Evolutionary conservation across 2,113 vertebrate genomes (phyloP), one percentile per base, ranked within the genome.

Genomic region (Orcinus orca): DNA sequence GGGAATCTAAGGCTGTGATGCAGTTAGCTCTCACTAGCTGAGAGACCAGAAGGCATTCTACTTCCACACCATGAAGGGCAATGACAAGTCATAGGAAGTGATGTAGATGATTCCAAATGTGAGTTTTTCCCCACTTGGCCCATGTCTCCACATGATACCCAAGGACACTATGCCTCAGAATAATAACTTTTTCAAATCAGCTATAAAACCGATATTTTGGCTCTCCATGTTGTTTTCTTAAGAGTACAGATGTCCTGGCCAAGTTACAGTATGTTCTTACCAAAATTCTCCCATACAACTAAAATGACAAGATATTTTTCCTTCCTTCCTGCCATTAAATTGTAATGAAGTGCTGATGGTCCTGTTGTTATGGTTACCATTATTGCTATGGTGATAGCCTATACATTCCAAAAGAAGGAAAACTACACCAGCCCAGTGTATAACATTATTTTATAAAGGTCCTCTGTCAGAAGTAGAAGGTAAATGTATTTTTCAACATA

Each of bases 251-350:
- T 97, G 70, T 90, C 67, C 95, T 87, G 67, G 91, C 92, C 96
- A 97, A 96, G 95, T 96, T 96, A 97, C 96, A 97, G 68, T 83
- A 29, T 87, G 93, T 97, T 97, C 97, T 95, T 83, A 97, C 81
- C 82, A 88, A 97, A 97, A 97, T 65, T 96, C 82, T 97, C 62
- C 36, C 1, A 3, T 92, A 86, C 55, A 92, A 93, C 95, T 97
- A 86, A 97, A 96, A 96, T 73, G 95, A 95, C 95, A 96, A 95
- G 95, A 93, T 90, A 96, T 92, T 95, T 96, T 96, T 33, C 79
- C 29, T 96, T 87, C 62, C 65, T 95, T 93, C 73, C 93, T 68
- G 73, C 89, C 79, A 86, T 95, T 94, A 97, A 96, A 79, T 53
- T 73, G n/a, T 82, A 93, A 94, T 68, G 93, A 80, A 91, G 86